These are phyloP conservation scores for Polypedilum pembai DNA, from an alignment of 1,140 invertebrate genomes.

Conservation along the genomic window DNA sequence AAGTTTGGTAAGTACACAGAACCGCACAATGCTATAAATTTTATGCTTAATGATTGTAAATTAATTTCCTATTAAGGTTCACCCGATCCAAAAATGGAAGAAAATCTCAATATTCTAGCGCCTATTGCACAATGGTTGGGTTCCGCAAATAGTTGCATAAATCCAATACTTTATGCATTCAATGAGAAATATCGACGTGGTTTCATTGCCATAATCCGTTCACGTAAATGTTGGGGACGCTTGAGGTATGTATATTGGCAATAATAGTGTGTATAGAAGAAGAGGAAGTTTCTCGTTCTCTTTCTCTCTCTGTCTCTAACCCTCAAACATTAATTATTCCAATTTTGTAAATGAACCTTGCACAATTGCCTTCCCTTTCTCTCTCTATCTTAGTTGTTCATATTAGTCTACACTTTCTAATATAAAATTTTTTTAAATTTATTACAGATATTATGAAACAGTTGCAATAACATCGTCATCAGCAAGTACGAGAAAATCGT, in stretches of 20 bases:
- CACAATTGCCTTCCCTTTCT: too few species aligned
- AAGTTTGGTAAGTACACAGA: slow-evolving; percentile 53
- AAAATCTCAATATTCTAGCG: slow-evolving; percentile 69
- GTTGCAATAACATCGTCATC: slow-evolving; percentile 75
- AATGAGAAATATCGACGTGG: slow-evolving; percentile 93
- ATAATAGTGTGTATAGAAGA: neutral
- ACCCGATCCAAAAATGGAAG: slow-evolving; percentile 53
- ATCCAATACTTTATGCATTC: slow-evolving; percentile 95
- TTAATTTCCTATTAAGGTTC: slow-evolving; percentile 34
- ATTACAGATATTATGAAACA: slow-evolving; percentile 57
- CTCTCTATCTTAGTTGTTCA: too few species aligned
- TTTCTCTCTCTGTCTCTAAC: neutral
- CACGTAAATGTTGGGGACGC: slow-evolving; percentile 71
- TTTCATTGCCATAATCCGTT: slow-evolving; percentile 82
- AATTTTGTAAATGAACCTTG: neutral
- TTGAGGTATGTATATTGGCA: slow-evolving; percentile 50
- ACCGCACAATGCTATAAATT: neutral
- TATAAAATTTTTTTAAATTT: slow-evolving; percentile 11
- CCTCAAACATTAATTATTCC: neutral
- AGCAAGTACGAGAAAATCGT: slow-evolving; percentile 72
- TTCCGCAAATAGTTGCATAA: slow-evolving; percentile 92
- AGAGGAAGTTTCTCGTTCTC: too few species aligned
- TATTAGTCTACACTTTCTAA: neutral
- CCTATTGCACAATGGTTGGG: slow-evolving; percentile 95
- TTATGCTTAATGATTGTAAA: neutral